A percentile compares a stretch with the other conserved stretches of the same genome.
Evolutionary conservation across 2,113 vertebrate genomes (phyloP).

Genomic region (Nerophis lumbriciformis): DNA sequence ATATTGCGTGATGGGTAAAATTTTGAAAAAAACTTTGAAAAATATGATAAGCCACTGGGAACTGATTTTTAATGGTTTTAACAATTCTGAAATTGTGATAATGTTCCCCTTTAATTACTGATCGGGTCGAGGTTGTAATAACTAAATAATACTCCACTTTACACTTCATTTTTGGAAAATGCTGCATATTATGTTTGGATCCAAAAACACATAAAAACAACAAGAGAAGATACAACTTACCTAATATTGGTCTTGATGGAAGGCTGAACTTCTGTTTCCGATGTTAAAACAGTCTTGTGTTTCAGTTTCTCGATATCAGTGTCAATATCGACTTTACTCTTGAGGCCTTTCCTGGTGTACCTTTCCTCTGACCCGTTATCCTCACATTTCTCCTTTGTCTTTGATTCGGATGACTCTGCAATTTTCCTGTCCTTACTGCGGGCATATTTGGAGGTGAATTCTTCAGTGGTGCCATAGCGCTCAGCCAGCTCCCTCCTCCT

Average conservation of each 20-base stretch:
- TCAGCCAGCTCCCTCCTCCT: constrained; percentile 71
- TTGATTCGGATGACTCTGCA: constrained; percentile 29
- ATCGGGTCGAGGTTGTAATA: too few relatives aligned
- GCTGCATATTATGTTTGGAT: too few relatives aligned
- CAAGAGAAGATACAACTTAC: constrained; percentile 33
- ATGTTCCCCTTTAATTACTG: too few relatives aligned
- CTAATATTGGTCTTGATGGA: constrained; percentile 30
- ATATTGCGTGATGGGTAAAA: too few relatives aligned
- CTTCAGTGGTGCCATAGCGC: constrained; percentile 67
- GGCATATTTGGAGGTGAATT: constrained; percentile 64
- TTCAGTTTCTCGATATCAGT: constrained; percentile 9
- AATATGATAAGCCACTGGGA: too few relatives aligned
- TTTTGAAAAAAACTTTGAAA: too few relatives aligned
- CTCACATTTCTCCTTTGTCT: constrained; percentile 37
- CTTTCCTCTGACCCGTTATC: constrained; percentile 42
- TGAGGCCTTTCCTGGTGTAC: constrained; percentile 36
- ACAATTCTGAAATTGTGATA: too few relatives aligned
- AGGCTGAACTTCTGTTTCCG: constrained; percentile 25
- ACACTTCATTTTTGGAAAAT: too few relatives aligned
- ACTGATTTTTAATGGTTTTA: too few relatives aligned
- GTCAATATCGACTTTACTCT: constrained; percentile 30
- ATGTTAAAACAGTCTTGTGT: constrained; percentile 9
- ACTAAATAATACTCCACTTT: too few relatives aligned
- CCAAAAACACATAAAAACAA: too few relatives aligned
- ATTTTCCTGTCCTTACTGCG: constrained; percentile 56